phyloP scores from a whole-genome alignment of 1,140 invertebrate species.

The Tribolium madens region DNA sequence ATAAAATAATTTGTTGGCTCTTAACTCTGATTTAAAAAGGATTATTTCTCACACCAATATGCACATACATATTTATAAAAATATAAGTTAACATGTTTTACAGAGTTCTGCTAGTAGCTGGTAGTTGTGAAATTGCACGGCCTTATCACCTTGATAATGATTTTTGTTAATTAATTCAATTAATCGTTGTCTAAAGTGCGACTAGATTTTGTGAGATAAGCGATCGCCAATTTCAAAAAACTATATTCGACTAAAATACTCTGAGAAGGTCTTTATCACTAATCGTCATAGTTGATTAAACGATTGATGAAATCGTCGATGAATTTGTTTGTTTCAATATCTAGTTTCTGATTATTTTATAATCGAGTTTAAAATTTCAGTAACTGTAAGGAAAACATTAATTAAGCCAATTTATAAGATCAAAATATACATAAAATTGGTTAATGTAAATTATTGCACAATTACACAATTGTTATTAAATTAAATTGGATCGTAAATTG shows the following conservation, averaged over 20 bases:
- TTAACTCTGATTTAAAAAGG: neutral
- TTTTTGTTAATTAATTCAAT: neutral
- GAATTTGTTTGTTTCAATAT: constrained; percentile 2
- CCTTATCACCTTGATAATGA: constrained; percentile 22
- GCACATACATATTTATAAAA: no score
- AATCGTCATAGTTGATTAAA: neutral
- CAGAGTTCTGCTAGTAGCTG: neutral
- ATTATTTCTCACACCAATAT: neutral
- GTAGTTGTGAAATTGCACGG: neutral
- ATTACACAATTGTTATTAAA: constrained; percentile 26
- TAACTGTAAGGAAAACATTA: neutral
- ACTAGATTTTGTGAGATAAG: neutral
- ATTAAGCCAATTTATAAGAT: constrained; percentile 10
- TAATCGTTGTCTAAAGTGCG: neutral
- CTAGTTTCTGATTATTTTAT: neutral
- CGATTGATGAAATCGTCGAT: neutral
- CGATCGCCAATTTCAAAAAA: neutral
- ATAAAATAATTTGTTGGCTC: neutral
- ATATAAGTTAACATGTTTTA: neutral
- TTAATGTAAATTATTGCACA: constrained; percentile 34
- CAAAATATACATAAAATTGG: constrained; percentile 19
- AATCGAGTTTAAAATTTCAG: no score
- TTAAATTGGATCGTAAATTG: constrained; percentile 37
- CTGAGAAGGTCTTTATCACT: neutral
- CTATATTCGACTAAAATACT: neutral